phyloP scores from a whole-genome alignment of 2,797 vertebrate genomes.

The Notolepis coatsorum region DNA sequence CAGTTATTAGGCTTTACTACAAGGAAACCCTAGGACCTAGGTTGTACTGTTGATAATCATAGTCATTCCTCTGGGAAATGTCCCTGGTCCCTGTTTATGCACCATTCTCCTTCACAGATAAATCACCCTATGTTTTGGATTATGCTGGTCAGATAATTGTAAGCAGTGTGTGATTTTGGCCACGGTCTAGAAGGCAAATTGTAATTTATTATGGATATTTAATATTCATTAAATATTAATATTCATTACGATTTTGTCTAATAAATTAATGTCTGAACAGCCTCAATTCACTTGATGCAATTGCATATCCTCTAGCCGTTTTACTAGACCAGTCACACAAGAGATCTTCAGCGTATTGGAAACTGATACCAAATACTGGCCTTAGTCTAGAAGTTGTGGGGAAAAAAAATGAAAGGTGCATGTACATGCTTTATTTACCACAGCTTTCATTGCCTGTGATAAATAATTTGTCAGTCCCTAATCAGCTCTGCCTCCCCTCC shows the following conservation, averaged over 20 bases:
- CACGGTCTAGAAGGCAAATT: constrained; percentile 1
- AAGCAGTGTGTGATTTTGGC: constrained; percentile 43
- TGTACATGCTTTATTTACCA: not conserved
- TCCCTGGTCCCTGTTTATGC: not conserved
- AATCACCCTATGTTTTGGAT: constrained; percentile 44
- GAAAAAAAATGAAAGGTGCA: not conserved
- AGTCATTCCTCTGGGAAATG: not conserved
- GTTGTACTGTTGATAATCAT: too few relatives aligned
- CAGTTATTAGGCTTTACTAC: too few relatives aligned
- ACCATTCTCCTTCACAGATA: constrained; percentile 14
- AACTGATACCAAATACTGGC: not conserved
- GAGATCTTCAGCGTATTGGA: not conserved
- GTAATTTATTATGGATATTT: constrained; percentile 13
- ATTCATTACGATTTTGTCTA: not conserved
- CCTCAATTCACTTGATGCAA: too few relatives aligned
- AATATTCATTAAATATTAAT: too few relatives aligned
- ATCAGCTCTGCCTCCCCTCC: not conserved
- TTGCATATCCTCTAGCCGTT: not conserved
- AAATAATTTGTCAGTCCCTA: not conserved
- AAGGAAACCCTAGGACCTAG: too few relatives aligned
- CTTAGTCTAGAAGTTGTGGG: not conserved
- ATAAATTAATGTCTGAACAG: not conserved
- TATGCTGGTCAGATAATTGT: constrained; percentile 59
- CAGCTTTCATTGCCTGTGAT: not conserved
- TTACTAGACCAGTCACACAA: not conserved